These are phyloP conservation scores for Aphidoletes aphidimyza DNA, from an alignment of 2,888 invertebrate species.

Conservation along the genomic window DNA sequence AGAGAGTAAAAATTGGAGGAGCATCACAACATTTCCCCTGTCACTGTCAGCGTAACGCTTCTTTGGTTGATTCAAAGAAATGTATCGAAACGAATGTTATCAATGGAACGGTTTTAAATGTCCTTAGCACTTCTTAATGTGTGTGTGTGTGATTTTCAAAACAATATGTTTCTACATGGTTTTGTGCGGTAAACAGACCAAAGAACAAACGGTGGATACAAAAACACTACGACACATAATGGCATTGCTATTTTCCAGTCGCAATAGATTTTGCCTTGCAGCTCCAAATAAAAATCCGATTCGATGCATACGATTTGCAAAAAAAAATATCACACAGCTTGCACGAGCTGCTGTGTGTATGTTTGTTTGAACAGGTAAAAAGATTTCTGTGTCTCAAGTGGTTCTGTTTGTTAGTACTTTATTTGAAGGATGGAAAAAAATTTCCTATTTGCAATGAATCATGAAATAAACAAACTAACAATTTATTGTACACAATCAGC, in stretches of 20 bases:
- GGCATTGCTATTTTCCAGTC: not conserved
- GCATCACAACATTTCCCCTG: not conserved
- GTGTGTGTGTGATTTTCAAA: not conserved
- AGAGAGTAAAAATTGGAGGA: constrained; percentile 14
- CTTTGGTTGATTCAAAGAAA: not conserved
- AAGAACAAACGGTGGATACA: not conserved
- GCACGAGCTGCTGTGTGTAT: not conserved
- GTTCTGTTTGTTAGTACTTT: not conserved
- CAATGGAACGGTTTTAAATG: not conserved
- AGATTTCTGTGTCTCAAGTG: constrained; percentile 44
- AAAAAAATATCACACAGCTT: not conserved
- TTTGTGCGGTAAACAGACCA: constrained; percentile 24
- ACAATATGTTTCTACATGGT: too few relatives aligned
- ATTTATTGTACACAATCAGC: not conserved
- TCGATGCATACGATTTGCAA: not conserved
- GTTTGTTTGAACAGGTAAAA: not conserved
- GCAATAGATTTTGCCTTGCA: constrained; percentile 29
- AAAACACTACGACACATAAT: not conserved
- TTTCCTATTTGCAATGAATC: not conserved
- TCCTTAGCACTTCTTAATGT: not conserved
- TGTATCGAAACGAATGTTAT: not conserved
- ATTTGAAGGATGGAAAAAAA: not conserved
- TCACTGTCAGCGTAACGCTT: not conserved
- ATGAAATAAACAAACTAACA: constrained; percentile 26
- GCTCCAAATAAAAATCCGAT: not conserved